Evolutionary conservation across 2,888 invertebrate species (phyloP), one percentile per base, ranked within the genome.

Genomic region (Arge pagana): DNA sequence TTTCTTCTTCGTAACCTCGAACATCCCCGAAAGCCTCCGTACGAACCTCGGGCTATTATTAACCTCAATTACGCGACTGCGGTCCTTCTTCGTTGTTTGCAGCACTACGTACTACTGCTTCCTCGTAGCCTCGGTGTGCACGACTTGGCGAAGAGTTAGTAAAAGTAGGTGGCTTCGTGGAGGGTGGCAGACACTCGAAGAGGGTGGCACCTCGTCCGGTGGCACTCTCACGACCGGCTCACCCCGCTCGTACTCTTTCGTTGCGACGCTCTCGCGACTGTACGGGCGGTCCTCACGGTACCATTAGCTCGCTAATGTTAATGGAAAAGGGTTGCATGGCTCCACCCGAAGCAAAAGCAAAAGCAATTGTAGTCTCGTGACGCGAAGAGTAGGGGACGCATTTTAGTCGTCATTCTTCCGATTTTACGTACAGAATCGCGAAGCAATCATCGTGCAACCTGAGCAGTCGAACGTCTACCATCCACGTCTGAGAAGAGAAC

Each of bases 61-160:
- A 62, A 60, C 59, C 62, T 57, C 61, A 62, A 64, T 64, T 62
- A 62, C 55, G 59, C 55, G 60, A 59, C 59, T 54, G 55, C 58
- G 61, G 61, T 59, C 57, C 57, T 53, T 53, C 57, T 48, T 62
- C 59, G 61, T 60, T 62, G 63, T 62, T 61, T 54, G 52, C 48
- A 43, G 54, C 55, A 57, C 60, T 62, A 33, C 33, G 33, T 19
- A 19, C 19, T 30, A n/a, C 8, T 10, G 26, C 26, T 26, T 26
- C 26, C 8, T 7, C 8, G 26, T 26, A n/a, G 8, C 7, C 26
- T 26, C 26, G 26, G 15, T 11, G 28, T n/a, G 28, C 19, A 10
- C 18, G 19, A 18, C 19, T 33, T 33, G 33, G 33, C 15, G 3
- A 7, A n/a, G 33, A 33, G 15, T 13, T 11, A 15, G 15, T 11